phyloP scores from a whole-genome alignment of 2,797 vertebrate genomes.

The Nannoperca australis region DNA sequence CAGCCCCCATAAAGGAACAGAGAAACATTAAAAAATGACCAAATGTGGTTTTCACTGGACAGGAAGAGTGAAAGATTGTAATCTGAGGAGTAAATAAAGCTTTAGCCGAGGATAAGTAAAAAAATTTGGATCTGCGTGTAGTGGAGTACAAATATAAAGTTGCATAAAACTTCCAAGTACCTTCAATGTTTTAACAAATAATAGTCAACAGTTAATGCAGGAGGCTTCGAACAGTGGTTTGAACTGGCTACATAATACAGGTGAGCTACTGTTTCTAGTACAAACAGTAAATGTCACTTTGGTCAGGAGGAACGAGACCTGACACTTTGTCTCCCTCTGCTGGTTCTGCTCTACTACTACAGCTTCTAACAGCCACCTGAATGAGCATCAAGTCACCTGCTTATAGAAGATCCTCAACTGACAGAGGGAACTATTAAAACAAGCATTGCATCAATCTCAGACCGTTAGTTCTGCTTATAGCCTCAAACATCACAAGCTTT shows the following conservation, averaged over 20 bases:
- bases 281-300: background rate
- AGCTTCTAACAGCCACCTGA: too few relatives aligned
- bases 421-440: background rate
- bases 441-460: background rate
- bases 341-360: background rate
- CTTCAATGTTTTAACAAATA: background rate
- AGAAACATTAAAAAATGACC: too few relatives aligned
- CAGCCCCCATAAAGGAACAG: too few relatives aligned
- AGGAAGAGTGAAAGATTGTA: too few relatives aligned
- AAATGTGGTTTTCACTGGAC: too few relatives aligned
- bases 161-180: too few relatives aligned
- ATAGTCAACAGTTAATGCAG: slow-evolving; percentile 1
- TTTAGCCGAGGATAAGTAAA: too few relatives aligned
- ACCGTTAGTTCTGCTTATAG: background rate
- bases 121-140: too few relatives aligned
- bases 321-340: background rate
- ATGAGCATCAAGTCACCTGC: background rate
- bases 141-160: too few relatives aligned
- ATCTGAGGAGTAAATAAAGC: too few relatives aligned
- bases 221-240: background rate
- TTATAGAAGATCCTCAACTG: background rate
- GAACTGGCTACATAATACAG: background rate
- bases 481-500: background rate
- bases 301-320: background rate
- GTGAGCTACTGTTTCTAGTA: background rate